Evolutionary conservation across 2,113 vertebrate genomes (phyloP), one percentile per base, ranked within the genome.

Genomic region (Calidris pugnax): DNA sequence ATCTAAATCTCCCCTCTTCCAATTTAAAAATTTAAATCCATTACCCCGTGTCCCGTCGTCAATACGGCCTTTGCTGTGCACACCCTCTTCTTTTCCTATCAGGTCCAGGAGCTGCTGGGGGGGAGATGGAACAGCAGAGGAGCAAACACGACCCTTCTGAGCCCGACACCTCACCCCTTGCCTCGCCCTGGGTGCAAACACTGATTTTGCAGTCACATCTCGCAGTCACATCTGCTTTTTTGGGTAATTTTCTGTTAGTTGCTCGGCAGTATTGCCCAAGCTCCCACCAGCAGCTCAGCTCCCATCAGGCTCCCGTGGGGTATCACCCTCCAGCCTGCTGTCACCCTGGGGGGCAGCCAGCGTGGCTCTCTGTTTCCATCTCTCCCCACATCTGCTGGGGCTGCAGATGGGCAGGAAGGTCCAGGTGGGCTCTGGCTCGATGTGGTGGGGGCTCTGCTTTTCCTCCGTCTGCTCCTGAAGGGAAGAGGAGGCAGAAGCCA

Each of bases 151-250:
- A 5, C 33, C 14, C 51, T 26, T 2, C 33, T 2, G 15, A 28
- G 63, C 57, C 53, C 4, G 0, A 5, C n/a, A 7, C 6, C 1
- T 32, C 22, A 1, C 14, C 14, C 32, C 24, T 12, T 3, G 23
- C 22, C n/a, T 37, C 7, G 1, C 27, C 53, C 9, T 4, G 51
- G 50, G 35, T 18, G 6, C 77, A 71, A 19, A 19, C 63, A 5
- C 10, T 3, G 18, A 5, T 7, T 35, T 32, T 53, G 33, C 17
- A 27, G 28, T 3, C 17, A 16, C 1, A 6, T 16, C 21, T 26
- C 7, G 4, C 55, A 2, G 28, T 2, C 60, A 6, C 2, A 1
- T 12, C 28, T 51, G 41, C 1, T 4, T 26, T 50, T 41, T 7
- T 7, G 12, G 51, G 4, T 26, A 45, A 37, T 9, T 32, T 45